These are phyloP conservation scores for Eutrigla gurnardus DNA, from an alignment of 2,797 vertebrate genomes.

Conservation along the genomic window DNA sequence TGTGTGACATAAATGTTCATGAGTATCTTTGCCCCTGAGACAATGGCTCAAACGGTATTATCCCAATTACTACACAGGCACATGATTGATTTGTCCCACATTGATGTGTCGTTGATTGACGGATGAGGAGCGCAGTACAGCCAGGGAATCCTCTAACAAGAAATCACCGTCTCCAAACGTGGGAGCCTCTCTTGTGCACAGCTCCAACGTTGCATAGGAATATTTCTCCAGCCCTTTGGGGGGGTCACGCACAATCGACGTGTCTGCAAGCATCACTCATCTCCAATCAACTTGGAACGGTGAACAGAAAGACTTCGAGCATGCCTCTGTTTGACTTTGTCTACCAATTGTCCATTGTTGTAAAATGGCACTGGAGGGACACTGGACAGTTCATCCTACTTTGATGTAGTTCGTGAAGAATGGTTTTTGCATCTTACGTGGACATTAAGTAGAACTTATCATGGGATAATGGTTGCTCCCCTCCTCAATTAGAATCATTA, in stretches of 20 bases:
- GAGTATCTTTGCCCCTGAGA: constrained; percentile 17
- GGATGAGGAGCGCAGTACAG: constrained; percentile 85
- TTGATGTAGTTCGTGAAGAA: constrained; percentile 52
- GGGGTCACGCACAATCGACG: constrained; percentile 6
- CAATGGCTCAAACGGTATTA: constrained; percentile 50
- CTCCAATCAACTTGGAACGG: constrained; percentile 36
- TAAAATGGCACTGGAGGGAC: constrained; percentile 58
- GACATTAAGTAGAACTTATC: constrained; percentile 79
- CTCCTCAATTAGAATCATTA: constrained; percentile 35
- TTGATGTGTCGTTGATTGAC: constrained; percentile 95
- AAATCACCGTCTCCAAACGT: constrained; percentile 22
- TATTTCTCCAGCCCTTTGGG: constrained; percentile 34
- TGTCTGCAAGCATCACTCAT: constrained; percentile 36
- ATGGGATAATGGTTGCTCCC: constrained; percentile 96
- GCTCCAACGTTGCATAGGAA: constrained; percentile 34
- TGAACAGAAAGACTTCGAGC: constrained; percentile 44
- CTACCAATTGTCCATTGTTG: constrained; percentile 41
- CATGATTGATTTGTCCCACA: constrained; percentile 99
- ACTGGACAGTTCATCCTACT: constrained; percentile 49
- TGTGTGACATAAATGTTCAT: constrained; percentile 3
- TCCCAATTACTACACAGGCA: constrained; percentile 88
- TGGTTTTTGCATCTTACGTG: constrained; percentile 46
- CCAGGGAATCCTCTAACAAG: constrained; percentile 20
- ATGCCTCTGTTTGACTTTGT: constrained; percentile 50
- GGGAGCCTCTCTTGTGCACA: constrained; percentile 15